Evolutionary conservation across 2,888 invertebrate species (phyloP).

Genomic region (Torymus aiolomorphi): DNA sequence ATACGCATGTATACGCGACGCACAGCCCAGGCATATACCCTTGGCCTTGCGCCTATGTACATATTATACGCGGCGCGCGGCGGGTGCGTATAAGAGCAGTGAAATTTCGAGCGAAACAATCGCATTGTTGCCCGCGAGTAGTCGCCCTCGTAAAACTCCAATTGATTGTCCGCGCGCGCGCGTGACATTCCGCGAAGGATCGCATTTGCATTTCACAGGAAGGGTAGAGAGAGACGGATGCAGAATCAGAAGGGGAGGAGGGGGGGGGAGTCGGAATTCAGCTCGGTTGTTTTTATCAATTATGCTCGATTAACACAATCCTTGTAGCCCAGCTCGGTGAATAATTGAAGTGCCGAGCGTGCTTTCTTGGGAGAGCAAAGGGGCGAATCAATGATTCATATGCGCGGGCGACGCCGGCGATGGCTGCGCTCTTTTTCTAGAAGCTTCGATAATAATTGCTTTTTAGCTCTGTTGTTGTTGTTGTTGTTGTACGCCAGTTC

Average conservation of each 20-base stretch:
- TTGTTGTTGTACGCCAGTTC: no score
- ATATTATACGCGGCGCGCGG: neutral
- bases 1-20: conserved; percentile 66
- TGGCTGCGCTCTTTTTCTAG: no score
- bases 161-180: conserved; percentile 35
- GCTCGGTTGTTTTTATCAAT: conserved; percentile 49
- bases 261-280: conserved; percentile 2
- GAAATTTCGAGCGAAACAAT: conserved; percentile 40
- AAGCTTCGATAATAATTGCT: no score
- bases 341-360: conserved; percentile 22
- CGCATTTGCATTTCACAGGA: conserved; percentile 46
- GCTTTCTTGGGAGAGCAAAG: no score
- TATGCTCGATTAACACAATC: conserved; percentile 47
- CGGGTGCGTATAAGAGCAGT: conserved; percentile 9
- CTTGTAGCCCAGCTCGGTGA: conserved; percentile 18
- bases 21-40: no score
- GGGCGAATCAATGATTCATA: no score
- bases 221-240: neutral
- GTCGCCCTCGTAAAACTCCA: conserved; percentile 38
- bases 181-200: conserved; percentile 42
- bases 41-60: conserved; percentile 12
- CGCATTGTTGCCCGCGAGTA: conserved; percentile 3
- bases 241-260: neutral
- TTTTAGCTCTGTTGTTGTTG: no score
- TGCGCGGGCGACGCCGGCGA: no score